These are phyloP conservation scores for Melieria picta DNA, from an alignment of 2,888 invertebrate species.

Conservation along the genomic window DNA sequence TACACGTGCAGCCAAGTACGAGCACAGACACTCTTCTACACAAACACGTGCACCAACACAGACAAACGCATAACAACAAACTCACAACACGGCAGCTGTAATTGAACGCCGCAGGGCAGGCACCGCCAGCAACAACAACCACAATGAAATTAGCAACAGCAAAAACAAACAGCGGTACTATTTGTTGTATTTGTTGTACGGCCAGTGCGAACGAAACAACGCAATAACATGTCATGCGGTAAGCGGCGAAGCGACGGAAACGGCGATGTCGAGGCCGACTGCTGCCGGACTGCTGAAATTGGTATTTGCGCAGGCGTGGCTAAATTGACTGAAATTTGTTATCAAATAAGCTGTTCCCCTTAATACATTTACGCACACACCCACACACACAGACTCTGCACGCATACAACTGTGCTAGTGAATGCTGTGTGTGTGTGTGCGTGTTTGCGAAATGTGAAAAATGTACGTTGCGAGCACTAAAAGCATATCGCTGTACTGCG, in stretches of 20 bases:
- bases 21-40: no score
- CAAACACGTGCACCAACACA: no score
- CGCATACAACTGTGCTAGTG: no score
- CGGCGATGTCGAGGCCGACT: no score
- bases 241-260: background rate
- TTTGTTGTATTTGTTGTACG: background rate
- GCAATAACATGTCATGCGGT: background rate
- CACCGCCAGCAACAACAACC: background rate
- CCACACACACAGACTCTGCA: no score
- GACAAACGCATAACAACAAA: no score
- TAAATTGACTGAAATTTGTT: background rate
- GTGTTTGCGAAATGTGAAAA: background rate
- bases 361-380: no score
- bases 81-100: background rate
- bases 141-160: background rate
- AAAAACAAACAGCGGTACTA: background rate
- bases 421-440: background rate
- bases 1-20: no score
- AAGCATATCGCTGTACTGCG: background rate
- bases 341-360: background rate
- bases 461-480: background rate
- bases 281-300: no score
- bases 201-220: background rate
- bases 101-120: background rate
- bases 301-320: background rate